Base-by-base conservation (phyloP, 2,797 vertebrate species). In the Rhodeus uyekii region DNA sequence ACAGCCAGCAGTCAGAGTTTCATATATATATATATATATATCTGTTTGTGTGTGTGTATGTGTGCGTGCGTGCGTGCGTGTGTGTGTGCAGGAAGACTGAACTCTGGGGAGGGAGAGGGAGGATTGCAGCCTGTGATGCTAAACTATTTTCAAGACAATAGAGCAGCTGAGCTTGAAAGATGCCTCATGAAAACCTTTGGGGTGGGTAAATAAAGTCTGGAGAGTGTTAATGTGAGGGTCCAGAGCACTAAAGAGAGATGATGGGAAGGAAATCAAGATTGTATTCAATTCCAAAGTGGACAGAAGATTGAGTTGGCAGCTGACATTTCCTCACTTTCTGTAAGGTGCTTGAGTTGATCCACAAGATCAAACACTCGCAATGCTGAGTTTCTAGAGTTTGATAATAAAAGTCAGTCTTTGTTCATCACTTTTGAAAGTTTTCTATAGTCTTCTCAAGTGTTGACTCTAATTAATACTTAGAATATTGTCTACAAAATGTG, bases 1-100 rank as follows among this genome's bases (percentile, higher is more conserved):
- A 89, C 84, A 88, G 83, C 89, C 87, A 76, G 78, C 65, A 85
- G 89, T 83, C 75, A 74, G 74, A 76, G 63, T 19, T 78, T 34
- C 44, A 29, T 27, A 12, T 67, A 6, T 42, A 29, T 79, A 27
- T 27, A n/a, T 60, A n/a, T 13, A 6, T 50, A 19, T 50, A 18
- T 19, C 2, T 44, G 42, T 44, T 12, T 44, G 42, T 44, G 42
- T 44, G 50, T 48, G 8, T 55, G 22, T 55, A 9, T 55, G 22
- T 55, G 3, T 53, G 22, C n/a, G 27, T 61, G 53, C 27, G 53
- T 24, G 53, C 9, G 29, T 10, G 29, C 19, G 60, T 27, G 22
- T 36, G n/a, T 34, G 78, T 74, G 80, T 22, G 68, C 72, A 75
- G 80, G 46, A 74, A 74, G 69, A 53, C 80, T 61, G 63, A 78